Percentiles rank a stretch among this genome's conserved stretches.
phyloP scores from a whole-genome alignment of 2,797 vertebrate genomes.

The Prunella strophiata region DNA sequence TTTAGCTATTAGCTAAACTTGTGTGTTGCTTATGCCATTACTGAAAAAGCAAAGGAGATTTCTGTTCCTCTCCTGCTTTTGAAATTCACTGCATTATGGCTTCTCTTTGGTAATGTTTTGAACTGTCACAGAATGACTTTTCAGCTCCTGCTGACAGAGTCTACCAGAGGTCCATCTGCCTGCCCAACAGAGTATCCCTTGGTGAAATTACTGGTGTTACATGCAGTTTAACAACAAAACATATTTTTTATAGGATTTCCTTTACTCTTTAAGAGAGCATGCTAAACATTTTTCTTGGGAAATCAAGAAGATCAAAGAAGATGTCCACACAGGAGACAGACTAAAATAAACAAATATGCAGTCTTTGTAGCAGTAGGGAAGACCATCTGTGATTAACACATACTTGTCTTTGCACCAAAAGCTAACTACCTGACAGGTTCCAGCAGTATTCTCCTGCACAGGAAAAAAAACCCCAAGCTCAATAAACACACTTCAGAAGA shows the following conservation, averaged over 20 bases:
- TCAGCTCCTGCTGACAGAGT: not conserved
- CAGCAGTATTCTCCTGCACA: not conserved
- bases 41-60: not conserved
- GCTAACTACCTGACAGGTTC: not conserved
- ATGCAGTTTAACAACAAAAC: not conserved
- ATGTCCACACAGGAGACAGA: not conserved
- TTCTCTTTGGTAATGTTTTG: not conserved
- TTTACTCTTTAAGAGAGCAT: not conserved
- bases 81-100: not conserved
- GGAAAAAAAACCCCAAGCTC: not conserved
- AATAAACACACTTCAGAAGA: not conserved
- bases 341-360: constrained; percentile 8
- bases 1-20: not conserved
- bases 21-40: not conserved
- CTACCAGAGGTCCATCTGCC: not conserved
- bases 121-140: not conserved
- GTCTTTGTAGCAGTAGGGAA: not conserved
- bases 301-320: not conserved
- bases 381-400: not conserved
- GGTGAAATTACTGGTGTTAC: not conserved
- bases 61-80: not conserved
- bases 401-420: not conserved
- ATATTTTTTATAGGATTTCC: not conserved
- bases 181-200: not conserved
- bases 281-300: not conserved